Evolutionary conservation across 2,113 vertebrate species (phyloP), one percentile per base, ranked within the genome.

Genomic region (Aphelocoma coerulescens): DNA sequence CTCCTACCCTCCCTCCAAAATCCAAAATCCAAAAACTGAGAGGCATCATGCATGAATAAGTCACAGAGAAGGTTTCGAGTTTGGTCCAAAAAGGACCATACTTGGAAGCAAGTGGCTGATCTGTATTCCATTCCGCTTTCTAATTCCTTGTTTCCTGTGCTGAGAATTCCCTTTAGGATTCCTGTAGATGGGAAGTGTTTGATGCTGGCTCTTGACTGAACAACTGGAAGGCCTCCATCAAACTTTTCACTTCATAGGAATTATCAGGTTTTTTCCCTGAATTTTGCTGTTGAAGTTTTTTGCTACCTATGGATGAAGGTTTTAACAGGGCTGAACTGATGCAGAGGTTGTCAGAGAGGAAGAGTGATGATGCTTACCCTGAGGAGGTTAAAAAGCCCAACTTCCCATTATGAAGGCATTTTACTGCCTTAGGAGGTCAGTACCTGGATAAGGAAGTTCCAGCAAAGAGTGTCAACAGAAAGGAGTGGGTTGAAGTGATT

Each of bases 11-110:
- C 7, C 19, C 1, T 3, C 11, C 3, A n/a, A 39, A 55, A 43
- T 3, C 11, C 3, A n/a, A 39, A 55, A 43, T 26, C 28, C 10
- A 5, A 1, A 24, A 6, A 5, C 0, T 1, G 1, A 2, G 4
- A 7, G 10, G 6, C 16, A 48, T 21, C 41, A 21, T 52, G n/a
- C 10, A 21, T 48, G 27, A 71, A 4, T 61, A 30, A 48, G 20
- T 22, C 28, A 65, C 4, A n/a, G 65, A 18, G 22, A 32, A 58
- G 20, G 35, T 2, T 35, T 33, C 21, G 11, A 61, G 17, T 41
- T 39, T 81, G 43, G 9, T 54, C 26, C 26, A 46, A 23, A 51
- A 28, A 39, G 16, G 17, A 46, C 8, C 23, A 20, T 35, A 28
- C 23, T 30, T 72, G 18, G 22, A 80, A 55, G 41, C 15, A 10